phyloP scores from a whole-genome alignment of 1,140 invertebrate species.

The Neodiprion virginianus region DNA sequence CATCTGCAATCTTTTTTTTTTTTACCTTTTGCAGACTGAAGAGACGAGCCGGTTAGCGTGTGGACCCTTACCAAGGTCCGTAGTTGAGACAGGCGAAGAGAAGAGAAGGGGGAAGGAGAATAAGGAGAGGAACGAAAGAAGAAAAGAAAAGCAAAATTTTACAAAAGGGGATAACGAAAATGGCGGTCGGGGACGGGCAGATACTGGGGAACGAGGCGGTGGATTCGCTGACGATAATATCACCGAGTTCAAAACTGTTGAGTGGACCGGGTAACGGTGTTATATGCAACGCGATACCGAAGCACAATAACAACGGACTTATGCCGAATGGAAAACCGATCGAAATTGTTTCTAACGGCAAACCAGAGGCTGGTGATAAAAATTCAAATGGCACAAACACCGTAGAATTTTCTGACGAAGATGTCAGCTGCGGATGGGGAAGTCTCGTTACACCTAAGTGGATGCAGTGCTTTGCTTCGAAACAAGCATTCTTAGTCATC shows the following conservation, averaged over 20 bases:
- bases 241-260: neutral
- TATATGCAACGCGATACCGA: conserved; percentile 49
- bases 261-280: conserved; percentile 40
- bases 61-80: neutral
- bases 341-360: conserved; percentile 41
- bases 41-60: neutral
- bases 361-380: conserved; percentile 48
- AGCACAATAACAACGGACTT: conserved; percentile 54
- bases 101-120: neutral
- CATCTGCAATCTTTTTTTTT: neutral
- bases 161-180: conserved; percentile 22
- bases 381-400: conserved; percentile 49
- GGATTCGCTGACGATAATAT: neutral
- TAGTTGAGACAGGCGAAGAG: neutral
- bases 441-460: conserved; percentile 70
- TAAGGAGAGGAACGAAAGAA: neutral
- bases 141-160: neutral
- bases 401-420: conserved; percentile 55
- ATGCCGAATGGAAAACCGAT: conserved; percentile 53
- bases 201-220: conserved; percentile 40
- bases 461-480: conserved; percentile 83
- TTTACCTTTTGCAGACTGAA: neutral
- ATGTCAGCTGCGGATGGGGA: conserved; percentile 73
- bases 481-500: conserved; percentile 85
- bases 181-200: conserved; percentile 52